Base-by-base conservation (phyloP, 2,797 vertebrate genomes). In the Siniperca scherzeri region DNA sequence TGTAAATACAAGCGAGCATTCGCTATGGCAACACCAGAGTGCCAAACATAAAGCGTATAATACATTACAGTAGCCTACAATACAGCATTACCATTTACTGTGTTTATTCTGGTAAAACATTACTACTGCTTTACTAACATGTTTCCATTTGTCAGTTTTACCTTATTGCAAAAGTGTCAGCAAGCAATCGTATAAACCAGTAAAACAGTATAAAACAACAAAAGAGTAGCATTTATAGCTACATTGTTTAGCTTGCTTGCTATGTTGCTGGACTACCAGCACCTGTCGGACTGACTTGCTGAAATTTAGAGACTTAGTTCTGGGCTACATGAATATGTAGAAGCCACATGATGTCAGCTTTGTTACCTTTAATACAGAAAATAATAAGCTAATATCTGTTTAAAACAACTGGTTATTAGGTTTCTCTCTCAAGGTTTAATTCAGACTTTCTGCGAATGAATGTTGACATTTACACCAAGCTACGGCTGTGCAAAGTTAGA, bases 391-490 rank as follows among this genome's bases (percentile, higher is more conserved):
- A 66, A 80, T 52, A 73, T 75, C 12, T 42, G n/a, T 80, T 60
- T 64, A 14, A 64, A 75, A 61, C 46, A 70, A 19, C 13, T 19
- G 14, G 19, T 67, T 78, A 48, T 64, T 50, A 66, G 25, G 27
- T 42, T 22, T 38, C 46, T 10, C 17, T 70, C 13, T 70, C 6
- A 0, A 38, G 38, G 14, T 68, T 80, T 65, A 44, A 75, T 77
- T 73, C 66, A 56, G 75, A 80, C 40, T 79, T 81, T 38, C 56
- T 38, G n/a, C 57, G 66, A n/a, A 27, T 33, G 42, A 78, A 57
- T 69, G 46, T 67, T 82, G 73, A 80, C 76, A 80, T 85, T 84
- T 81, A 69, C 50, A 73, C 62, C 16, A 16, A 60, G 44, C 53
- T 57, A 27, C 33, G 7, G 69, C 46, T 64, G 64, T 67, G 56